Conservation (phyloP, 2,888 invertebrate species). For the Nycteola revayana region DNA sequence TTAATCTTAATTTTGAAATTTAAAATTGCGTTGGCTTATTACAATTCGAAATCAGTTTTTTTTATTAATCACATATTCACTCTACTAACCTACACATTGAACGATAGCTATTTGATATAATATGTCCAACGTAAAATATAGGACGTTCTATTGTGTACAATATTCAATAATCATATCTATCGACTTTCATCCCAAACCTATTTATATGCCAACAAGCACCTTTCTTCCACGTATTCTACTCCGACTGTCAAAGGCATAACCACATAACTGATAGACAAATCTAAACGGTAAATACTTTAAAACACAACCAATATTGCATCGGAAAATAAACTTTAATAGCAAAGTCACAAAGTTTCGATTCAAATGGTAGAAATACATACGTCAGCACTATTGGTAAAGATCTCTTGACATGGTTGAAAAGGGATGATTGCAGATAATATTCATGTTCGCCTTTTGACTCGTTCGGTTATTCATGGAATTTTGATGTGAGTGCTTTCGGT, state of each 20-base stretch:
- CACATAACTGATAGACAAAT: conserved; percentile 34
- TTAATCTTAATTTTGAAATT: too few relatives aligned
- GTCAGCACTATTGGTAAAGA: conserved; percentile 36
- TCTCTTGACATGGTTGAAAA: conserved; percentile 38
- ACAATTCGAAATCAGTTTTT: too few relatives aligned
- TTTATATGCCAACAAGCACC: not conserved
- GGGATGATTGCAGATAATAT: conserved; percentile 59
- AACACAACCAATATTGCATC: not conserved
- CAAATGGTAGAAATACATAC: not conserved
- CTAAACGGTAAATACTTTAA: conserved; percentile 30
- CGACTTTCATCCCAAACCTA: not conserved
- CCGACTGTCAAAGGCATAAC: conserved; percentile 25
- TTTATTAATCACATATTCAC: too few relatives aligned
- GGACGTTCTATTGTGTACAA: too few relatives aligned
- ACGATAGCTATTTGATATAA: too few relatives aligned
- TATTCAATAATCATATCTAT: too few relatives aligned
- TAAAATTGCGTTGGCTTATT: too few relatives aligned
- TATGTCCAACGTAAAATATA: too few relatives aligned
- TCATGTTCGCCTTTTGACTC: conserved; percentile 51
- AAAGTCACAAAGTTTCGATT: conserved; percentile 5
- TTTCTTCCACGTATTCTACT: conserved; percentile 9
- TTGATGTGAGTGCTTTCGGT: conserved; percentile 39
- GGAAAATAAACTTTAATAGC: conserved; percentile 2
- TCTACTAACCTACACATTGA: too few relatives aligned
- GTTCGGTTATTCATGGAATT: conserved; percentile 69